These are phyloP conservation scores for Coracopsis vasa DNA, from an alignment of 2,113 vertebrate genomes.

Conservation along the genomic window DNA sequence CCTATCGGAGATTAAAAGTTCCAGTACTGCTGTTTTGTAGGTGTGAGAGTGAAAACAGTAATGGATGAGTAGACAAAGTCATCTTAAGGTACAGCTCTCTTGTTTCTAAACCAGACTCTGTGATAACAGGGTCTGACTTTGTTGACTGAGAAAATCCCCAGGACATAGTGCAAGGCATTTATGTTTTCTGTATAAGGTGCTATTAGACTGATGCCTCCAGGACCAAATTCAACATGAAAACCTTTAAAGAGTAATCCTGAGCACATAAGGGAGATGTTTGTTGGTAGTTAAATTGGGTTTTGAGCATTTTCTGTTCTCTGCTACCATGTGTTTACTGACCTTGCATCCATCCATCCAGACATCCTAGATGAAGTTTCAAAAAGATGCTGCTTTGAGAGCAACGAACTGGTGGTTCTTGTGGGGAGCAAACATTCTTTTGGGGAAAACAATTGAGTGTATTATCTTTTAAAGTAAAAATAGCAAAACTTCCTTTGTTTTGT, in stretches of 20 bases:
- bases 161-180: not conserved
- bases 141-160: not conserved
- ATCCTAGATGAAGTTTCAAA: not conserved
- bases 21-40: not conserved
- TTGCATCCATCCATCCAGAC: not conserved
- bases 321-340: not conserved
- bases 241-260: not conserved
- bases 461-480: constrained; percentile 32
- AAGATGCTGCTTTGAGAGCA: not conserved
- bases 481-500: constrained; percentile 11
- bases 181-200: not conserved
- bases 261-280: not conserved
- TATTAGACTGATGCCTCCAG: not conserved
- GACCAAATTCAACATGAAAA: not conserved
- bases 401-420: not conserved
- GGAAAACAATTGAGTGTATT: not conserved
- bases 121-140: not conserved
- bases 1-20: not conserved
- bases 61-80: not conserved
- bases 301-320: not conserved
- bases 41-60: not conserved
- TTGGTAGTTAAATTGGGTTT: not conserved
- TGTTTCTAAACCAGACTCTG: not conserved
- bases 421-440: not conserved
- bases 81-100: not conserved